Evolutionary conservation across 2,113 vertebrate genomes (phyloP).

Genomic region (Chaetura pelagica): DNA sequence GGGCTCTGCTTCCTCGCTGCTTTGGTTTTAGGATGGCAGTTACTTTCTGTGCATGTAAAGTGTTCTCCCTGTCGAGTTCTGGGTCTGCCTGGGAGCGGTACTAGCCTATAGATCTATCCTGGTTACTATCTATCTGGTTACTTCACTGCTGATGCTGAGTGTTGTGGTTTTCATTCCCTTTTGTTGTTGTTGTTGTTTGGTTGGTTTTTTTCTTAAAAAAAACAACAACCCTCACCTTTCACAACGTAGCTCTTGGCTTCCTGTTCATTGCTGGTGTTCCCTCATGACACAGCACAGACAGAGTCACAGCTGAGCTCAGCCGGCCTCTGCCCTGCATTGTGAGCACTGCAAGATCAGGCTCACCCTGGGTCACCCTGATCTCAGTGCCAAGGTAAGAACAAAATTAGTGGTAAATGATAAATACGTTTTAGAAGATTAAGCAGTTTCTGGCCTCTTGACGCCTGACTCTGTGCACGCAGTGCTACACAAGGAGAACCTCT

Average conservation of each 20-base stretch:
- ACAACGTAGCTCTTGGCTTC: not conserved
- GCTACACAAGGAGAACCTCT: not conserved
- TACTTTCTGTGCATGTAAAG: constrained; percentile 8
- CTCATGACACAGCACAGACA: not conserved
- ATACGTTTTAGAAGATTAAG: not conserved
- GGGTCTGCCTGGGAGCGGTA: not conserved
- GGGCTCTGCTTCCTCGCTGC: not conserved
- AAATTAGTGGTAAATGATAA: not conserved
- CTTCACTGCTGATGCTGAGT: not conserved
- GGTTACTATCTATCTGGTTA: no score
- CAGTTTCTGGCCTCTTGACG: not conserved
- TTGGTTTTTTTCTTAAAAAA: not conserved
- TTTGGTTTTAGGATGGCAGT: not conserved
- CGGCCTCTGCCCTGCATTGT: not conserved
- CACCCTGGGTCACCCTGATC: not conserved
- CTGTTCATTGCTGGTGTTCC: not conserved
- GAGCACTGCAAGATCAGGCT: not conserved
- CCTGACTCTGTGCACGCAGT: not conserved
- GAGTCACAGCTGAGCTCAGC: not conserved
- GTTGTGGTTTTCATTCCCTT: not conserved
- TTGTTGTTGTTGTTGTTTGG: no score
- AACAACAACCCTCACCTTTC: not conserved
- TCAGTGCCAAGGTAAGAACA: not conserved
- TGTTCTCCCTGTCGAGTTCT: not conserved
- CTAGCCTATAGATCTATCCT: not conserved